A percentile compares a stretch with the other conserved stretches of the same genome.
These are phyloP conservation scores for Scortum barcoo DNA, from an alignment of 2,113 vertebrate genomes.

Conservation along the genomic window DNA sequence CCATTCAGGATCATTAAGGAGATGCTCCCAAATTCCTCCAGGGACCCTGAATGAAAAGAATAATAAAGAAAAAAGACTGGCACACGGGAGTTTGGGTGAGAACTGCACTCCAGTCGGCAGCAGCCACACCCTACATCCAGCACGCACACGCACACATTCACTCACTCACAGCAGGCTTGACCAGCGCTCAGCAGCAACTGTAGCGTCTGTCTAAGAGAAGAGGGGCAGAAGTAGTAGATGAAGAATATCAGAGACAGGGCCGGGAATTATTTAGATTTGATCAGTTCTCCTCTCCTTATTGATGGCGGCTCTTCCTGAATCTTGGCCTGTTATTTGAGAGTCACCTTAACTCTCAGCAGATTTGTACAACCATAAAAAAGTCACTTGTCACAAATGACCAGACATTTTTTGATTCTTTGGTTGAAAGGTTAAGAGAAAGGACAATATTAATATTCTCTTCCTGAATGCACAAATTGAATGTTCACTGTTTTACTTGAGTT, in stretches of 20 bases:
- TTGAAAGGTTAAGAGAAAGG: not conserved
- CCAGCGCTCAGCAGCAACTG: constrained; percentile 26
- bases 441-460: not conserved
- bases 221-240: constrained; percentile 27
- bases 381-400: not conserved
- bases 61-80: constrained; percentile 31
- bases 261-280: not conserved
- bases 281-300: not conserved
- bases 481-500: not conserved
- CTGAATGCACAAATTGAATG: not conserved
- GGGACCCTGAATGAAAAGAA: constrained; percentile 52
- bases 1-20: constrained; percentile 78
- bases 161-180: constrained; percentile 34
- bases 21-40: constrained; percentile 74
- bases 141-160: constrained; percentile 22
- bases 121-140: constrained; percentile 29
- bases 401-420: not conserved
- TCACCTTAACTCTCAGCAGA: not conserved
- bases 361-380: not conserved
- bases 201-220: constrained; percentile 27
- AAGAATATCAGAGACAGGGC: not conserved
- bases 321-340: not conserved
- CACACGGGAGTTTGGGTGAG: constrained; percentile 51
- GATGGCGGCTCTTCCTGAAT: not conserved
- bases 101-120: constrained; percentile 42